phyloP scores from a whole-genome alignment of 1,140 invertebrate species.

The Muscidifurax raptorellus region DNA sequence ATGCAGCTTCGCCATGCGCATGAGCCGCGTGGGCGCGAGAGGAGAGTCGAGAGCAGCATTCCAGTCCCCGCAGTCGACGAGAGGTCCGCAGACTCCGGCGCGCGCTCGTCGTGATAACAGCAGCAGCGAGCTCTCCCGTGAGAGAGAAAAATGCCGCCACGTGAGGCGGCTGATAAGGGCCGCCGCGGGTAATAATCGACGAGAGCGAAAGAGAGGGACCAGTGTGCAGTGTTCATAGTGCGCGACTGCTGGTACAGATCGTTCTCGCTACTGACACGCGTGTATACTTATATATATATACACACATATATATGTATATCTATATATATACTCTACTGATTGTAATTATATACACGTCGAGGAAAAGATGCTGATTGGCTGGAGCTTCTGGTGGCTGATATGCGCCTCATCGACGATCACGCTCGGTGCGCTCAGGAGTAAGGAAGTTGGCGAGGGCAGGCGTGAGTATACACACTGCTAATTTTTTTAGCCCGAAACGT shows the following conservation, averaged over 20 bases:
- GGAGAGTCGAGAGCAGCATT: not conserved
- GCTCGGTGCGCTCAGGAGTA: constrained; percentile 67
- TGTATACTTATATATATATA: not conserved
- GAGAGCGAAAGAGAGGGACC: not conserved
- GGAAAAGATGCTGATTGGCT: constrained; percentile 61
- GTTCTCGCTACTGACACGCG: not conserved
- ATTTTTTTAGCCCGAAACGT: no score
- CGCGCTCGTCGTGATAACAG: constrained; percentile 3
- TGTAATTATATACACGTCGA: not conserved
- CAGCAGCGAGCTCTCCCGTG: not conserved
- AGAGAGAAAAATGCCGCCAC: constrained; percentile 1
- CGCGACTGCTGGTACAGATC: not conserved
- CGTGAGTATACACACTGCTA: constrained; percentile 59
- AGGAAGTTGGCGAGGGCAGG: constrained; percentile 70
- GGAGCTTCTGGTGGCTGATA: constrained; percentile 69
- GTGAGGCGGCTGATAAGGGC: not conserved
- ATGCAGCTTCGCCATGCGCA: not conserved
- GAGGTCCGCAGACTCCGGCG: constrained; percentile 6
- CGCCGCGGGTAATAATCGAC: not conserved
- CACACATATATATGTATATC: not conserved
- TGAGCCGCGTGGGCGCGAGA: not conserved
- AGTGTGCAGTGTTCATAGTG: not conserved
- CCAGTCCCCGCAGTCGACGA: not conserved
- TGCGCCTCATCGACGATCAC: constrained; percentile 64
- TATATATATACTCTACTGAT: not conserved